Evolutionary conservation across 2,113 vertebrate genomes (phyloP), one percentile per base, ranked within the genome.

Genomic region (Halichoerus grypus): DNA sequence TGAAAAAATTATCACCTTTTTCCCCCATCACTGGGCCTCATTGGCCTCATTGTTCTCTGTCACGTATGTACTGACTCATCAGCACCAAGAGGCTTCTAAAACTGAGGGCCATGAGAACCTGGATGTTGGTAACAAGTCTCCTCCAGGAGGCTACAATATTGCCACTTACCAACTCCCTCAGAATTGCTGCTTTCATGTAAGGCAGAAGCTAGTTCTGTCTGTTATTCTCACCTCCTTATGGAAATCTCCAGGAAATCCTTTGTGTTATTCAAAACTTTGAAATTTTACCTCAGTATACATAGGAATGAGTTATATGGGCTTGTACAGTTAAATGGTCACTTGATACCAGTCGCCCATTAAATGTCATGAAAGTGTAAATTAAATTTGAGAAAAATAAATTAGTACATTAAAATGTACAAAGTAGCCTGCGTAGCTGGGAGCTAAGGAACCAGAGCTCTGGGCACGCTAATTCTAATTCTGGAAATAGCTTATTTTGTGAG

Each of bases 1-100:
- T 53, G 28, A 92, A 96, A 97, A 97, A 96, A 97, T 76, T n/a
- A 97, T 90, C 16, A 28, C 55, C 67, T 31, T 95, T 97, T 97
- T 33, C 31, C 65, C 28, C 33, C 0, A 0, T 97, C 0, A 28
- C 97, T 79, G 21, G n/a, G 26, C 83, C 69, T 91, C 31, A 0
- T 31, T 46, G n/a, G 26, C 83, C 69, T 91, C 31, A 0, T 31
- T 46, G 0, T 26, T 46, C 65, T 95, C 85, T 93, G 86, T 79
- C 91, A 26, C 88, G 26, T 67, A 91, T 49, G 2, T 94, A 88
- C 93, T 95, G 81, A 94, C 92, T 97, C 46, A 51, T 85, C 71
- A 96, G 55, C 26, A 94, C 61, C 85, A 88, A 90, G 8, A 8
- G 12, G 14, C 49, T 80, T 72, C 85, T 72, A 21, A 67, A 2